phyloP scores from a whole-genome alignment of 2,797 vertebrate genomes.

The Taenioides sp. region DNA sequence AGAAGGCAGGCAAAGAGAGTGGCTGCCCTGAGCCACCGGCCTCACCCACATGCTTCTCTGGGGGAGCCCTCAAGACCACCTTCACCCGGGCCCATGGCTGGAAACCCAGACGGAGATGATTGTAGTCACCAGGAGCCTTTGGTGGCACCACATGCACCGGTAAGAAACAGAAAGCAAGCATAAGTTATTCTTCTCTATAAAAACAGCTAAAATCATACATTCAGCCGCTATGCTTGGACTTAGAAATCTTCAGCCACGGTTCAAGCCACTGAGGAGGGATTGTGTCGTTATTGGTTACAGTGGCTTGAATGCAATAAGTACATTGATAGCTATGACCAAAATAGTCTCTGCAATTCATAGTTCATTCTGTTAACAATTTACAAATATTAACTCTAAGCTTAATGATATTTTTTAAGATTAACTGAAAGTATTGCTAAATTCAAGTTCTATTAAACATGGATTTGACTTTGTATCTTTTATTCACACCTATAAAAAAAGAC shows the following conservation, averaged over 20 bases:
- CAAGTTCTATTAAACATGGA: not conserved
- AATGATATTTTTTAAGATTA: not conserved
- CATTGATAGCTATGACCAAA: no score
- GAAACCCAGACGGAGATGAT: constrained; percentile 68
- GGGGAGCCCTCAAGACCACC: constrained; percentile 75
- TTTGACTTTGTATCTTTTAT: not conserved
- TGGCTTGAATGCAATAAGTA: no score
- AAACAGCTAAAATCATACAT: not conserved
- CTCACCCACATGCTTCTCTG: constrained; percentile 72
- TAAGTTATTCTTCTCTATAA: not conserved
- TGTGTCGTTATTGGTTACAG: no score
- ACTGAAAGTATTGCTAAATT: not conserved
- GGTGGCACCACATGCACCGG: constrained; percentile 66
- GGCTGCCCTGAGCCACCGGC: constrained; percentile 83
- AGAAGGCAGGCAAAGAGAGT: constrained; percentile 90
- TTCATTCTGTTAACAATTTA: not conserved
- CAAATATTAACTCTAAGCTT: not conserved
- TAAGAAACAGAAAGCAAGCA: constrained; percentile 52
- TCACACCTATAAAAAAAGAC: not conserved
- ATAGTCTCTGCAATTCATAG: no score
- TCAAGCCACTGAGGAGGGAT: no score
- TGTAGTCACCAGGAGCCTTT: constrained; percentile 74
- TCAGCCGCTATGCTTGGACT: no score
- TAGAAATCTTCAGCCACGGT: no score
- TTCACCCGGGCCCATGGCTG: constrained; percentile 58